A percentile compares a stretch with the other conserved stretches of the same genome.
phyloP scores from a whole-genome alignment of 2,113 vertebrate species.

The Neogobius melanostomus region DNA sequence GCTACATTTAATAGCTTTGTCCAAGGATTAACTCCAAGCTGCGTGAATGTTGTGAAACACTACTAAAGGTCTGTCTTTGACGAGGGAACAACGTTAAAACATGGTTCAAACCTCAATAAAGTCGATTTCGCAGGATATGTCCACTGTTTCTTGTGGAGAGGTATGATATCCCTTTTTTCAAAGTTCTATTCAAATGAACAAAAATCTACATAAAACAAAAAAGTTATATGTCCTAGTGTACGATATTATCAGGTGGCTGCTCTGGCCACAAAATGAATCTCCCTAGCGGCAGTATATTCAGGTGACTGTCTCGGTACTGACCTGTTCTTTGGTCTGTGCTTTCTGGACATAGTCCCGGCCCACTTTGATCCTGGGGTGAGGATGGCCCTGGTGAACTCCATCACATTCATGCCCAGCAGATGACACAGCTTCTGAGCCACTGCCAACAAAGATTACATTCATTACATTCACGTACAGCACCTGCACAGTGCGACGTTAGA shows the following conservation, averaged over 20 bases:
- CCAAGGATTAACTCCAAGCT: background rate
- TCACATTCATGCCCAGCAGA: constrained; percentile 94
- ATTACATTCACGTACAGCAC: background rate
- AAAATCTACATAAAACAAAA: too few relatives aligned
- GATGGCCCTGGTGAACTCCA: constrained; percentile 98
- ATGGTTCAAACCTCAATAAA: background rate
- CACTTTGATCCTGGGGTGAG: constrained; percentile 95
- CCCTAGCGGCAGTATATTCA: background rate
- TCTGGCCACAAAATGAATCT: too few relatives aligned
- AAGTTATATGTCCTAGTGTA: too few relatives aligned
- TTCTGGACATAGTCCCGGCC: constrained; percentile 98
- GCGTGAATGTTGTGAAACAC: background rate
- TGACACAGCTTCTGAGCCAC: constrained; percentile 98
- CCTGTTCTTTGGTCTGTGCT: constrained; percentile 98
- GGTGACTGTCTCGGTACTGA: constrained; percentile 41
- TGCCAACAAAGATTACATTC: constrained; percentile 46
- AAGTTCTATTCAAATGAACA: too few relatives aligned
- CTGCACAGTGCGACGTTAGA: too few relatives aligned
- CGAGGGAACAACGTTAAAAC: background rate
- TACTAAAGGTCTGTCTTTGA: too few relatives aligned
- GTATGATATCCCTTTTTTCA: too few relatives aligned
- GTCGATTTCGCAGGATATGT: too few relatives aligned
- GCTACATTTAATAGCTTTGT: too few relatives aligned
- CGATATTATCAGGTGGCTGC: too few relatives aligned
- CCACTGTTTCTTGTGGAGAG: too few relatives aligned